Conservation (phyloP, 2,888 invertebrate species). For the Polietes domitor region DNA sequence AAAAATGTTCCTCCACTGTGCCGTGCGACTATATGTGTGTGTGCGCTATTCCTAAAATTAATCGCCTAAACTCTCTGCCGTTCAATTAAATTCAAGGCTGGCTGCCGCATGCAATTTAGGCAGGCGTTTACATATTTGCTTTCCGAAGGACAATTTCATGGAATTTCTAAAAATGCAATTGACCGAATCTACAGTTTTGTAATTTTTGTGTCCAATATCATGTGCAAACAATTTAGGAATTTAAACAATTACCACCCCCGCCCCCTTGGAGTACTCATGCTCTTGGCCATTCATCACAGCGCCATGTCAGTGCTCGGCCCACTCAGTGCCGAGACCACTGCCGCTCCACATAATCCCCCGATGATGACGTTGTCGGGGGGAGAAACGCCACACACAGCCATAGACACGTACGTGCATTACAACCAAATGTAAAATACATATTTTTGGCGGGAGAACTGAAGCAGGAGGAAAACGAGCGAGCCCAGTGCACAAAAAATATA, state of each 20-base stretch:
- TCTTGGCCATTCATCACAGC: background rate
- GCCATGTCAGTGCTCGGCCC: background rate
- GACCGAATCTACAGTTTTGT: background rate
- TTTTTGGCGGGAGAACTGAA: background rate
- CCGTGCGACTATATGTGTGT: too few relatives aligned
- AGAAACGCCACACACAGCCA: background rate
- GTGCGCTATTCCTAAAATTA: too few relatives aligned
- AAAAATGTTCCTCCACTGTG: too few relatives aligned
- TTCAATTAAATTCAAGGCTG: background rate
- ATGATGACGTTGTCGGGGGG: background rate
- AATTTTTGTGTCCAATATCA: background rate
- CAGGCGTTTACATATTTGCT: background rate
- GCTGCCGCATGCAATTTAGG: background rate
- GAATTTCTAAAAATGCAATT: background rate
- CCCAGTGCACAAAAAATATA: background rate
- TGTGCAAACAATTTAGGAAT: background rate
- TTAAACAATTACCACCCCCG: background rate
- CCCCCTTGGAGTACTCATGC: background rate
- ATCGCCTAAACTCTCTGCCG: too few relatives aligned
- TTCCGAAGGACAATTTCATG: background rate
- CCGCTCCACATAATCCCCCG: background rate
- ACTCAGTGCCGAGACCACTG: background rate
- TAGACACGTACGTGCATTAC: background rate
- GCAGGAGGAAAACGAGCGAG: background rate
- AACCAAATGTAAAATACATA: conserved; percentile 11